A percentile compares a stretch with the other conserved stretches of the same genome.
Evolutionary conservation across 2,113 vertebrate genomes (phyloP).

Genomic region (Synodontis membranacea): DNA sequence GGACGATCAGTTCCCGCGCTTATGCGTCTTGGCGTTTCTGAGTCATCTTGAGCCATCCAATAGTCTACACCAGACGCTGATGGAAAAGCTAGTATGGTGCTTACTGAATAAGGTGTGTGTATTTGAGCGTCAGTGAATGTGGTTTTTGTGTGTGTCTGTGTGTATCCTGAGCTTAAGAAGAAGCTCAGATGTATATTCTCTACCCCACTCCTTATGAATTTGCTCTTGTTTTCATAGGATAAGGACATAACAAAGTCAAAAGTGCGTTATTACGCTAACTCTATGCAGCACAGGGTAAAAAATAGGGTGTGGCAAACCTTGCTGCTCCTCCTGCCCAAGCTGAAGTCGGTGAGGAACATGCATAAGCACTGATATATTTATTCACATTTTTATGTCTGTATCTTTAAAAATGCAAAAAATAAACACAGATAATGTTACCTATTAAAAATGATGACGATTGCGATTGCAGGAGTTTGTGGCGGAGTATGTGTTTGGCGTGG

Average conservation of each 20-base stretch:
- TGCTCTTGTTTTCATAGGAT: conserved; percentile 70
- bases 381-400: not conserved
- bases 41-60: conserved; percentile 78
- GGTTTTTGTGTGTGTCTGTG: not conserved
- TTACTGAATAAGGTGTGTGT: conserved; percentile 83
- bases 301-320: conserved; percentile 90
- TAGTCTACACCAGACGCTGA: conserved; percentile 73
- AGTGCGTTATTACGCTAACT: conserved; percentile 86
- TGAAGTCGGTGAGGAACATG: conserved; percentile 75
- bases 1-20: conserved; percentile 86
- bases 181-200: conserved; percentile 17
- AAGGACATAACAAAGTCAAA: conserved; percentile 79
- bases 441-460: not conserved
- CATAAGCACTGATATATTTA: not conserved
- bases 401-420: not conserved
- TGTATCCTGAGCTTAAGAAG: not conserved
- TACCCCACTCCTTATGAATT: not conserved
- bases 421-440: no score
- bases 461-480: conserved; percentile 81
- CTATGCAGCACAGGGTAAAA: conserved; percentile 89
- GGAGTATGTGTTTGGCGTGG: conserved; percentile 68
- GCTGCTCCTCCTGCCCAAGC: conserved; percentile 83
- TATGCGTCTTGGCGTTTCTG: conserved; percentile 84
- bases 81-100: conserved; percentile 79
- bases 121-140: not conserved